phyloP scores from a whole-genome alignment of 2,888 invertebrate species.

The Ophion ventricosus region DNA sequence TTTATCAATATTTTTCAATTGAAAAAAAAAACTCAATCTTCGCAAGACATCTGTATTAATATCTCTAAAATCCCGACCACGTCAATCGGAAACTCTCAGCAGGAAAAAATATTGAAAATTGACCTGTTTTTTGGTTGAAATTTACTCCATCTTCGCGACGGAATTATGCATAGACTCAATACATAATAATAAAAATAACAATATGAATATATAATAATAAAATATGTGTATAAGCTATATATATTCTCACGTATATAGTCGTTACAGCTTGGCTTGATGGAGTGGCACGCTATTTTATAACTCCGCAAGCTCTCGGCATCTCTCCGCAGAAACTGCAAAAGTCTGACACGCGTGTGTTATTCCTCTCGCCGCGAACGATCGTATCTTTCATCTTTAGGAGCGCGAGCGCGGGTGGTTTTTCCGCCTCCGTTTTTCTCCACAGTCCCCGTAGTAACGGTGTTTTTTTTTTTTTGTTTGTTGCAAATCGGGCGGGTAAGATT shows the following conservation, averaged over 20 bases:
- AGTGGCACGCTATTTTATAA: conserved; percentile 5
- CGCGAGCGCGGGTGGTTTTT: conserved; percentile 5
- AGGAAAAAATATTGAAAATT: too few species aligned
- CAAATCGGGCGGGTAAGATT: background rate
- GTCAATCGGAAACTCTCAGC: too few species aligned
- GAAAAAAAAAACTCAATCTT: too few species aligned
- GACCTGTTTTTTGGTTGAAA: too few species aligned
- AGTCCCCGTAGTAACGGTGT: background rate
- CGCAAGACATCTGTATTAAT: too few species aligned
- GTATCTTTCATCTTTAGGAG: conserved; percentile 24
- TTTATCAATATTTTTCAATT: too few species aligned
- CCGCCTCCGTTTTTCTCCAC: conserved; percentile 2
- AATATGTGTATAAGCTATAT: background rate
- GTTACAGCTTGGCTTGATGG: background rate
- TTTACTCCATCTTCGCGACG: too few species aligned
- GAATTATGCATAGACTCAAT: too few species aligned
- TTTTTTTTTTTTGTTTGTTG: too few species aligned
- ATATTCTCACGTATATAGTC: background rate
- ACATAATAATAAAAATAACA: background rate
- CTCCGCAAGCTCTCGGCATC: background rate
- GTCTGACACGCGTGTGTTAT: background rate
- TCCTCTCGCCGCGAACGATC: background rate
- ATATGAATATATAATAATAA: background rate
- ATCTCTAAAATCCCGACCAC: too few species aligned
- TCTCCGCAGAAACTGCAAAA: conserved; percentile 5